Percentiles rank a stretch among this genome's conserved stretches.
Conservation (phyloP, 2,113 vertebrate species). For the Chaetorhynchus papuensis region DNA sequence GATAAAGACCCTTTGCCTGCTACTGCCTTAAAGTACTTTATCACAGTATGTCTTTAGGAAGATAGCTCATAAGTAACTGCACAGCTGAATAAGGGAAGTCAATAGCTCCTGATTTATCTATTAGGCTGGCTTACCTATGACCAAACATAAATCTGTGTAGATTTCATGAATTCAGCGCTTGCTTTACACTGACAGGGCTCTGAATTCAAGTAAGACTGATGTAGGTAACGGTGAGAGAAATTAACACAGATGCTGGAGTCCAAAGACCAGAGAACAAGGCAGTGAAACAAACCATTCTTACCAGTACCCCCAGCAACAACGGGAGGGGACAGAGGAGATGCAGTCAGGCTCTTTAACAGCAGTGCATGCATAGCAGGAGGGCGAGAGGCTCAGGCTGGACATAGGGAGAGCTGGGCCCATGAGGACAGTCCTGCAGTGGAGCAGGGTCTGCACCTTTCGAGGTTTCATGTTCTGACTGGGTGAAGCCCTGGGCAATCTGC, state of each 20-base stretch:
- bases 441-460: neutral
- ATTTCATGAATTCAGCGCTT: neutral
- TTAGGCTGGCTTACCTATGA: neutral
- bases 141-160: neutral
- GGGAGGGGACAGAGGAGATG: neutral
- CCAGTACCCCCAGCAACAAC: accelerated
- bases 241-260: neutral
- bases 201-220: neutral
- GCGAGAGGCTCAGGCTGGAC: neutral
- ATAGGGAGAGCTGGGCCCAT: neutral
- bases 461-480: accelerated
- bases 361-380: accelerated
- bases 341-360: accelerated
- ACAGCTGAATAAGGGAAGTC: neutral
- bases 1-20: neutral
- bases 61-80: neutral
- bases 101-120: neutral
- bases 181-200: neutral
- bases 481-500: neutral
- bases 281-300: neutral
- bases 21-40: neutral
- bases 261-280: neutral
- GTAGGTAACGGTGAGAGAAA: neutral
- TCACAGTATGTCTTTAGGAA: neutral
- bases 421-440: neutral